Percentiles rank a stretch among this genome's conserved stretches.
These are phyloP conservation scores for Piprites chloris DNA, from an alignment of 2,113 vertebrate genomes.

Conservation along the genomic window DNA sequence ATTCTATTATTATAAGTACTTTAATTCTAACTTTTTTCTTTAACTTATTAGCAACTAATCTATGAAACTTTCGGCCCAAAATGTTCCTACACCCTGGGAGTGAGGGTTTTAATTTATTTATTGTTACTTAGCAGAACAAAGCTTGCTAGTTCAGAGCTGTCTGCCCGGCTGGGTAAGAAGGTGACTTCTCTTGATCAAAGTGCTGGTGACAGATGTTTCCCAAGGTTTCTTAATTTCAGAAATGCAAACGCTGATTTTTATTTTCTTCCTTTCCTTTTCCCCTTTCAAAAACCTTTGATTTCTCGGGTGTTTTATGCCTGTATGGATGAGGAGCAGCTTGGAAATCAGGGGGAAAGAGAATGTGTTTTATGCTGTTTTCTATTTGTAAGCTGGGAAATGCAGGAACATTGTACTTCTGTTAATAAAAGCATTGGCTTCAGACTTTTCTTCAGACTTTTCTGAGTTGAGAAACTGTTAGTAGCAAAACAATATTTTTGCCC, in stretches of 20 bases:
- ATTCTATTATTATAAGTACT: no score
- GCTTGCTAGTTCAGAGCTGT: not conserved
- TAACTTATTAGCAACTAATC: no score
- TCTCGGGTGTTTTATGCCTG: not conserved
- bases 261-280: not conserved
- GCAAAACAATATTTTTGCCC: not conserved
- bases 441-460: not conserved
- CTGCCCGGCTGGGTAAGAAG: not conserved
- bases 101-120: not conserved
- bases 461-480: not conserved
- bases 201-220: not conserved
- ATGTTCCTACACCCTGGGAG: no score
- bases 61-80: no score
- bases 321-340: not conserved
- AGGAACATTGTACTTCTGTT: not conserved
- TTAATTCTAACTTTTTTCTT: no score
- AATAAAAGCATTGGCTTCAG: not conserved
- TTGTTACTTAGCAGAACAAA: not conserved
- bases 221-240: not conserved
- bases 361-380: not conserved
- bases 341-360: not conserved
- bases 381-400: not conserved
- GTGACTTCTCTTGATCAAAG: not conserved
- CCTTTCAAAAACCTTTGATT: not conserved
- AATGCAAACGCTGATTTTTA: not conserved